Evolutionary conservation across 1,140 invertebrate genomes (phyloP), one percentile per base, ranked within the genome.

Genomic region (Neodiprion lecontei): DNA sequence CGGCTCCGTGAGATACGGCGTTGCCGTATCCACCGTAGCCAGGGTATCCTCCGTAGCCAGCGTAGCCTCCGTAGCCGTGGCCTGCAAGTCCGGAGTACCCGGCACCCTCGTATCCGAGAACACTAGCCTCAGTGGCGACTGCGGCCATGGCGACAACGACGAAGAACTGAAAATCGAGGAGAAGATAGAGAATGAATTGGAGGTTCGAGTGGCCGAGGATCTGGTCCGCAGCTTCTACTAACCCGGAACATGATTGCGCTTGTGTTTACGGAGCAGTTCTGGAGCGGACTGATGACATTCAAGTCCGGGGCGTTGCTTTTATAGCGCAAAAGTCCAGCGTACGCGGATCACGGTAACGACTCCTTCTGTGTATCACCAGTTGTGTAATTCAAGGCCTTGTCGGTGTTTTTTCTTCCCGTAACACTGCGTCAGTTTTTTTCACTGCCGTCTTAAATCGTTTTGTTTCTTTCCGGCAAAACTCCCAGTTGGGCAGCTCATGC

Each of bases 341-440:
- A 69, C 21, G 67, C 12, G 12, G 40, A 69, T 75, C 75, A 78
- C n/a, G 53, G 53, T 61, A 61, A 61, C 53, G 53, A 61, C 53
- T 61, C n/a, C 53, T 61, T 61, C 53, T 61, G 53, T 77, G 77
- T 80, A 75, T 77, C 72, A 66, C 75, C 23, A 75, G 77, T 85
- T 85, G 83, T 82, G 82, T 79, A 83, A 84, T 85, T 84, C 84
- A 85, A 85, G 84, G 83, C 82, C 82, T 77, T 75, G 66, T 77
- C 65, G 74, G 71, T 67, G 78, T 77, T 82, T 82, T 80, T 81
- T 79, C 74, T 79, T 75, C 66, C 49, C 76, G 76, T 75, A 78
- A 79, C 79, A 79, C 77, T 73, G 21, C 69, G 65, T 48, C 69
- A 75, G 70, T 61, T 14, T 12, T 12, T 5, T 61, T 61, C n/a